phyloP scores from a whole-genome alignment of 1,140 invertebrate species.

The Brachystomella parvula region DNA sequence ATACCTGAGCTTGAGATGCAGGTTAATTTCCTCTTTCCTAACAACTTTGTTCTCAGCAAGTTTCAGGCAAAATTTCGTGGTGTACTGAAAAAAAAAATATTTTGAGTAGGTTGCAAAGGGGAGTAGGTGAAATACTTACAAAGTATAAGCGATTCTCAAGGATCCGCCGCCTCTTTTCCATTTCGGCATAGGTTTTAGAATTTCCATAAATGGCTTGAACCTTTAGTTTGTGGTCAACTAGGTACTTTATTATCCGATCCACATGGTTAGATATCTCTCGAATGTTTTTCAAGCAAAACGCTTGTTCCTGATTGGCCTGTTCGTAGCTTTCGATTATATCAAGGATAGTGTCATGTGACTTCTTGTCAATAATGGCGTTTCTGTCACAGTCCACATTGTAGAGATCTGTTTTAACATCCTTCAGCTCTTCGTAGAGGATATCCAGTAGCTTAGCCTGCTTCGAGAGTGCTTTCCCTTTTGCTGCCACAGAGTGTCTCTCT shows the following conservation, averaged over 20 bases:
- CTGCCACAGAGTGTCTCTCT: slow-evolving; percentile 15
- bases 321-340: slow-evolving; percentile 23
- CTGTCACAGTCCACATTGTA: slow-evolving; percentile 12
- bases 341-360: slow-evolving; percentile 24
- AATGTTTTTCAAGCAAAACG: slow-evolving; percentile 18
- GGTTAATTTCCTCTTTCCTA: slow-evolving; percentile 21
- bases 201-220: slow-evolving; percentile 26
- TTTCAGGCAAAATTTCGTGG: slow-evolving; percentile 18
- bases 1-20: slow-evolving; percentile 29
- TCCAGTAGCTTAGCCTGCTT: slow-evolving; percentile 18
- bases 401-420: slow-evolving; percentile 15
- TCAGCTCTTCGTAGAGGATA: slow-evolving; percentile 15
- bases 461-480: slow-evolving; percentile 9
- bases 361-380: slow-evolving; percentile 14
- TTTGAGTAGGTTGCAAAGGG: background rate
- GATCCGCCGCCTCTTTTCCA: slow-evolving; percentile 12
- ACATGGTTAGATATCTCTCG: slow-evolving; percentile 25
- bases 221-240: slow-evolving; percentile 28
- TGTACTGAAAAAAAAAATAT: slow-evolving; percentile 7
- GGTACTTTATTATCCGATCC: slow-evolving; percentile 23
- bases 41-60: slow-evolving; percentile 19
- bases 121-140: background rate
- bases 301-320: slow-evolving; percentile 8
- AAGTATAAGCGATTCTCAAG: slow-evolving; percentile 27
- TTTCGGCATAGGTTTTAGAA: slow-evolving; percentile 13